Base-by-base conservation (phyloP, 2,113 vertebrate genomes). In the Chelonoidis abingdonii region DNA sequence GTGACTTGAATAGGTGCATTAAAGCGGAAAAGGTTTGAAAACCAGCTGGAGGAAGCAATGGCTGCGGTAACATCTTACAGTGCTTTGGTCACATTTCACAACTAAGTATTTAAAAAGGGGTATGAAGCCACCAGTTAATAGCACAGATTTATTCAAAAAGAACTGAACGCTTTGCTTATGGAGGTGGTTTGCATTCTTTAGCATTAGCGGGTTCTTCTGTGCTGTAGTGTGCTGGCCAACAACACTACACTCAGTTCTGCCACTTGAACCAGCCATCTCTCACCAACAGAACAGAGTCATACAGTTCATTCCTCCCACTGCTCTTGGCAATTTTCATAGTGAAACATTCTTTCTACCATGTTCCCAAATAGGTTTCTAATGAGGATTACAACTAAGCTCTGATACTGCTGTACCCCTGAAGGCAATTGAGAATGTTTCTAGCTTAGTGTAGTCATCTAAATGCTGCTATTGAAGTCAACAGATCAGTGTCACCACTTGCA, bases 401-500 rank as follows among this genome's bases (percentile, higher is more conserved):
- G 41, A 78, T 27, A 47, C 44, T 29, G 12, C 24, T 69, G 16
- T 69, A 69, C n/a, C 41, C 13, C 25, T 4, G 5, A 44, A 76
- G 24, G 25, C 10, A 47, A 25, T 22, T 44, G 6, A 25, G n/a
- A 44, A 78, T 47, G 24, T 6, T 22, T 78, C 41, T 47, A 78
- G 19, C n/a, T 78, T 16, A 47, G 19, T 9, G 19, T 72, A 41
- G 38, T 41, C 72, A 12, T 13, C 72, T 41, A 76, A 24, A 69
- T 19, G 14, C 16, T n/a, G 6, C 62, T n/a, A 19, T 38, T n/a
- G 19, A 38, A 72, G n/a, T n/a, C 35, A 38, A 65, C 16, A 72
- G 65, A 44, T 13, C 13, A 1, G 1, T 41, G 2, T 54, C 7
- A 5, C 11, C 54, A 1, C 44, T 29, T 0, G 0, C 78, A 89